Conservation (phyloP, 2,888 invertebrate species). For the Ornithoptera alexandrae region DNA sequence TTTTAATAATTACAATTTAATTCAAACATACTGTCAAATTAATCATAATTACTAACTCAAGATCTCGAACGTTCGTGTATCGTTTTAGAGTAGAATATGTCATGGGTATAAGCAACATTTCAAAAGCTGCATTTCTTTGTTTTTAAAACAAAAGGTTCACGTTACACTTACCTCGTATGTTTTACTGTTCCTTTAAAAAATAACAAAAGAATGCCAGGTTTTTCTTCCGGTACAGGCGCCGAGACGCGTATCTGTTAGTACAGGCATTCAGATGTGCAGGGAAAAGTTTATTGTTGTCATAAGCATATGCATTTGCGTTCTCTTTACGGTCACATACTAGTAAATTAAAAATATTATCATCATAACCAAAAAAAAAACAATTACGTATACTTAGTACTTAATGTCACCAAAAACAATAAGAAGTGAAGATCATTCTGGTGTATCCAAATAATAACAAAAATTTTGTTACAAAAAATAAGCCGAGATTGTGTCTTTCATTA, state of each 20-base stretch:
- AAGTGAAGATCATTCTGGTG: too few relatives aligned
- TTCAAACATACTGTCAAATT: not conserved
- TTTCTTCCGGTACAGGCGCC: conserved; percentile 16
- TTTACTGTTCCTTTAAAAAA: conserved; percentile 20
- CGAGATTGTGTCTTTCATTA: too few relatives aligned
- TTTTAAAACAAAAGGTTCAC: conserved; percentile 20
- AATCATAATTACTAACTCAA: not conserved
- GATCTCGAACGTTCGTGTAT: not conserved
- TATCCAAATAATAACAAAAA: too few relatives aligned
- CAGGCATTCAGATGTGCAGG: conserved; percentile 15
- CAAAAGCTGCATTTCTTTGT: conserved; percentile 16
- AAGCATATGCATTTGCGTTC: not conserved
- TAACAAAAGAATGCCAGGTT: conserved; percentile 21
- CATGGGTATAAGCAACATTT: conserved; percentile 7
- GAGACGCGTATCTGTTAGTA: conserved; percentile 21
- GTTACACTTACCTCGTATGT: conserved; percentile 19
- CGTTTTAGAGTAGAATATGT: conserved; percentile 10
- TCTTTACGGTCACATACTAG: not conserved
- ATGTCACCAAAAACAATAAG: too few relatives aligned
- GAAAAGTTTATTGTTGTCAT: conserved; percentile 18
- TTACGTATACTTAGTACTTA: too few relatives aligned
- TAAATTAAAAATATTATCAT: not conserved
- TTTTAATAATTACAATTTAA: not conserved
- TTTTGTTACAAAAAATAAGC: too few relatives aligned
- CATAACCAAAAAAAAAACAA: not conserved